Percentiles rank a stretch among this genome's conserved stretches.
These are phyloP conservation scores for Pomatostomus ruficeps DNA, from an alignment of 2,113 vertebrate species.

Conservation along the genomic window DNA sequence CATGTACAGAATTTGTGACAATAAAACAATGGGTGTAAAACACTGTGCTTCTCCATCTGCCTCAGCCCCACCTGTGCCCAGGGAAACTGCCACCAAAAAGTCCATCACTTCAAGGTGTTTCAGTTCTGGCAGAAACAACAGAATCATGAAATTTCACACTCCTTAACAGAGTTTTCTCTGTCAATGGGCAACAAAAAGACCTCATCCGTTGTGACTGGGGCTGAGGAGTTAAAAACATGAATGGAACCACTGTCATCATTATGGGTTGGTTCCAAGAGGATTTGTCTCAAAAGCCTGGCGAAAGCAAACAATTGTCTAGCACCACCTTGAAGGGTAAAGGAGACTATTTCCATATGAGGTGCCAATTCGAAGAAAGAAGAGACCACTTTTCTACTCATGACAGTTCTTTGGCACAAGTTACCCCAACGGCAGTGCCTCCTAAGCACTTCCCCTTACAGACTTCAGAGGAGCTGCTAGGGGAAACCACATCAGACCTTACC, in stretches of 20 bases:
- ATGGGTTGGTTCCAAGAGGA: background rate
- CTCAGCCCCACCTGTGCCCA: background rate
- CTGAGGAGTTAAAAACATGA: background rate
- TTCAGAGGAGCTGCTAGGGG: background rate
- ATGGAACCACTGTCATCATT: background rate
- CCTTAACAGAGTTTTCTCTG: background rate
- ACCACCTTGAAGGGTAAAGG: background rate
- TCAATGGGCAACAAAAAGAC: background rate
- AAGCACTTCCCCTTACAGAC: background rate
- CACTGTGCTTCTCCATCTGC: rapidly evolving
- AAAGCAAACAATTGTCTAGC: background rate
- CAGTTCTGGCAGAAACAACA: background rate
- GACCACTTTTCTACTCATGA: background rate
- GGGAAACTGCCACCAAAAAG: background rate
- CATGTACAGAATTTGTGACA: background rate
- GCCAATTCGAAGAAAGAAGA: background rate
- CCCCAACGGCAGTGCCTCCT: background rate
- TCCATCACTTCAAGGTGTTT: background rate
- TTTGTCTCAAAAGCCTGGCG: background rate
- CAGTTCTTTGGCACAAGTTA: background rate
- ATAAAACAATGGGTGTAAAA: background rate
- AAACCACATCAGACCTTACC: background rate
- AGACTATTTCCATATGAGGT: background rate
- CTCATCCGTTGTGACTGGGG: background rate
- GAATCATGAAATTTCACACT: background rate